Percentiles rank a stretch among this genome's conserved stretches.
These are phyloP conservation scores for Indri indri DNA, from an alignment of 2,113 vertebrate genomes.

Conservation along the genomic window DNA sequence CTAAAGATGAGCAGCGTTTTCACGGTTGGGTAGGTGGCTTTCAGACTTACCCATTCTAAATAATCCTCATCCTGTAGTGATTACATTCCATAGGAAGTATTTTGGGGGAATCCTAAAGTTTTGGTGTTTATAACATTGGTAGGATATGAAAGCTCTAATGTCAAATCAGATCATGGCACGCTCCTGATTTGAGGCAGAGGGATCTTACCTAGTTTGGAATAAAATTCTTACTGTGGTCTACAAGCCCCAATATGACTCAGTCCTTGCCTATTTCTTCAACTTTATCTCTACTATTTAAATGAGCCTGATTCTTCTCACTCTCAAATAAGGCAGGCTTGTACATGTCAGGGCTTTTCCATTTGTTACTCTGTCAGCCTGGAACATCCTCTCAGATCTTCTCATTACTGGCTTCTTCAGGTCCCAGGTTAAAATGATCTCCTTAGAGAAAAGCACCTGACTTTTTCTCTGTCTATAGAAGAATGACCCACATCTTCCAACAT, in stretches of 20 bases:
- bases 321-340: neutral
- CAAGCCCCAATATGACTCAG: neutral
- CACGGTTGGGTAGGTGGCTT: neutral
- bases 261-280: neutral
- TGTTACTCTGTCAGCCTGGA: neutral
- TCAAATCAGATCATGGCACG: neutral
- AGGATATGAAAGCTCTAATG: neutral
- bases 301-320: neutral
- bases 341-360: neutral
- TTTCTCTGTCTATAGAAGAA: neutral
- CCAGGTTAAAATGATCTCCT: neutral
- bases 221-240: neutral
- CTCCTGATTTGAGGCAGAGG: neutral
- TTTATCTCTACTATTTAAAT: neutral
- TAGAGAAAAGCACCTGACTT: neutral
- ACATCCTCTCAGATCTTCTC: neutral
- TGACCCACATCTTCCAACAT: neutral
- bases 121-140: neutral
- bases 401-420: neutral
- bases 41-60: neutral
- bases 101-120: neutral
- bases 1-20: neutral
- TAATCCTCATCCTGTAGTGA: neutral
- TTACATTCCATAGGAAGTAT: neutral
- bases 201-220: neutral